Percentiles rank a stretch among this genome's conserved stretches.
phyloP scores from a whole-genome alignment of 2,113 vertebrate genomes.

The Caretta caretta region DNA sequence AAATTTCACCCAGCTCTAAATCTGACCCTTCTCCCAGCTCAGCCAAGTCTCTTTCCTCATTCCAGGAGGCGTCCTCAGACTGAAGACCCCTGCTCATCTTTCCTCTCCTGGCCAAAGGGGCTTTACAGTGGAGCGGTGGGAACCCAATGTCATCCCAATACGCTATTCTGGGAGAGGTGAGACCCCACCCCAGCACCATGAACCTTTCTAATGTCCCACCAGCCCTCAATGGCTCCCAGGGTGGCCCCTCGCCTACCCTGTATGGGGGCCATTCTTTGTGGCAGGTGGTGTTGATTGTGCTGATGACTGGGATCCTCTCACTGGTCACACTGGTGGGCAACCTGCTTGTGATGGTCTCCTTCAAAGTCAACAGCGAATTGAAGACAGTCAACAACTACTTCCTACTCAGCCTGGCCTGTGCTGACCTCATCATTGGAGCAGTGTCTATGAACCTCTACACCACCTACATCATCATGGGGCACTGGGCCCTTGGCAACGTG shows the following conservation, averaged over 20 bases:
- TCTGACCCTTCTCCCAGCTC: background rate
- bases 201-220: slow-evolving; percentile 69
- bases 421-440: slow-evolving; percentile 83
- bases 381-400: slow-evolving; percentile 87
- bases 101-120: background rate
- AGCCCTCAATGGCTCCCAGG: slow-evolving; percentile 54
- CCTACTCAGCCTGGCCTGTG: slow-evolving; percentile 84
- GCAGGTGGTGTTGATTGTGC: slow-evolving; percentile 80
- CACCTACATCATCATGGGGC: slow-evolving; percentile 82
- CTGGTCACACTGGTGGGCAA: slow-evolving; percentile 84
- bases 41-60: background rate
- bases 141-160: background rate
- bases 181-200: slow-evolving; percentile 44
- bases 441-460: slow-evolving; percentile 88
- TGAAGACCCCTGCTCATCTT: background rate
- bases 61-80: background rate
- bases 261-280: slow-evolving; percentile 70
- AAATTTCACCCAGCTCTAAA: background rate
- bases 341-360: slow-evolving; percentile 82
- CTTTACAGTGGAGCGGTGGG: background rate
- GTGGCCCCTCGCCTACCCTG: background rate
- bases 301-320: slow-evolving; percentile 80
- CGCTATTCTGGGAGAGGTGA: background rate
- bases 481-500: slow-evolving; percentile 80
- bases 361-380: slow-evolving; percentile 84